phyloP scores from a whole-genome alignment of 1,140 invertebrate species.

The Amyelois transitella region DNA sequence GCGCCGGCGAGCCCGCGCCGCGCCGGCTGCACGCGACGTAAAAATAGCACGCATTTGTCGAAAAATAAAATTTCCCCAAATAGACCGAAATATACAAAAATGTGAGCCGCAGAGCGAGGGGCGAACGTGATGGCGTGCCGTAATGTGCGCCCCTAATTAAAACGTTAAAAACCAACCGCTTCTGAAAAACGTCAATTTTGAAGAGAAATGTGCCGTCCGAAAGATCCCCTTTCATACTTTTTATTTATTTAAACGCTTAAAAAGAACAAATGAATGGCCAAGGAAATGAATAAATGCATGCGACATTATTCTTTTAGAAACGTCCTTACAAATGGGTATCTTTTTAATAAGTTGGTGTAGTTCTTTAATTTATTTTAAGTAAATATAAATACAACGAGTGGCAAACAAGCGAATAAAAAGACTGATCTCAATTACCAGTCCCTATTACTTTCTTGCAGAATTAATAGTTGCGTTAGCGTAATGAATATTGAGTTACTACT shows the following conservation, averaged over 20 bases:
- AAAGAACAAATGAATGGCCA: constrained; percentile 15
- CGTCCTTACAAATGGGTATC: not conserved
- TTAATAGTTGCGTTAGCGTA: not conserved
- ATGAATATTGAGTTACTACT: constrained; percentile 13
- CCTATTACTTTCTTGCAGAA: not conserved
- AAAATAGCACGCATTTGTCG: constrained; percentile 71
- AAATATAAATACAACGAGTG: not conserved
- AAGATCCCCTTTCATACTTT: constrained; percentile 63
- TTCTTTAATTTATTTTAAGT: not conserved
- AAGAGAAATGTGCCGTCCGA: constrained; percentile 70
- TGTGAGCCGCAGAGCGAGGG: constrained; percentile 66
- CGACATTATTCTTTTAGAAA: constrained; percentile 10
- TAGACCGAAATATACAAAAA: constrained; percentile 74
- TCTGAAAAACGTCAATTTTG: constrained; percentile 71
- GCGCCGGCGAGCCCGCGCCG: constrained; percentile 35
- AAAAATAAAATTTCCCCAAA: constrained; percentile 73
- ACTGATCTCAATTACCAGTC: not conserved
- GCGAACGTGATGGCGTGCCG: constrained; percentile 62
- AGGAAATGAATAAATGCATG: constrained; percentile 7
- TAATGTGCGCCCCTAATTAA: constrained; percentile 74
- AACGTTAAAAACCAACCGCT: constrained; percentile 71
- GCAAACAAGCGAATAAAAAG: not conserved
- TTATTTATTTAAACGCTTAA: constrained; percentile 45
- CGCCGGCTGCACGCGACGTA: constrained; percentile 68
- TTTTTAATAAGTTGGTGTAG: not conserved